Percentiles rank a stretch among this genome's conserved stretches.
phyloP scores from a whole-genome alignment of 2,113 vertebrate species.

The Panthera tigris region DNA sequence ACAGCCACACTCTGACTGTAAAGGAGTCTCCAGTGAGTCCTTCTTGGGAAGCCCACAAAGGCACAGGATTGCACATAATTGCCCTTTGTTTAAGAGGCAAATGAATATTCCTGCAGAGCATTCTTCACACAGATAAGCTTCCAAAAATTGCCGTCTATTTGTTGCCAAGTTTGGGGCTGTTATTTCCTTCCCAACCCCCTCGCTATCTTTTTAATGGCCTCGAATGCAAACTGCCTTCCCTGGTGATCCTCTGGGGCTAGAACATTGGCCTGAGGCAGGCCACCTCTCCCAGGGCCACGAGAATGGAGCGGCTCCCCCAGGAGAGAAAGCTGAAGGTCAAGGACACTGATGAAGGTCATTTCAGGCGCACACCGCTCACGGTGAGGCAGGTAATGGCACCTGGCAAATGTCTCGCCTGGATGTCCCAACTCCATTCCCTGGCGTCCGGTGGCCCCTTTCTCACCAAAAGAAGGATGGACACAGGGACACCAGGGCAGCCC shows the following conservation, averaged over 20 bases:
- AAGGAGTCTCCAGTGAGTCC: background rate
- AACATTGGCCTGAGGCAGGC: background rate
- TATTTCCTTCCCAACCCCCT: background rate
- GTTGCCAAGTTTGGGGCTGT: slow-evolving; percentile 7
- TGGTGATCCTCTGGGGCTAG: background rate
- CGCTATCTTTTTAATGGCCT: background rate
- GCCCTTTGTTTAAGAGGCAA: background rate
- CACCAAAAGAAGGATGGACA: too few relatives aligned
- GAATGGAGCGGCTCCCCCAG: background rate
- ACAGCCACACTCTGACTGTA: background rate
- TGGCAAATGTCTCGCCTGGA: background rate
- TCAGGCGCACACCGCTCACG: background rate
- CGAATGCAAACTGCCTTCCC: background rate
- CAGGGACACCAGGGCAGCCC: too few relatives aligned
- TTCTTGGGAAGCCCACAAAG: rapidly evolving
- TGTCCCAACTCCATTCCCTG: background rate
- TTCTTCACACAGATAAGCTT: slow-evolving; percentile 25
- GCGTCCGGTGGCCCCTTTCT: background rate
- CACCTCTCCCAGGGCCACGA: background rate
- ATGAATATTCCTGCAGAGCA: rapidly evolving
- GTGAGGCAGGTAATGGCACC: background rate
- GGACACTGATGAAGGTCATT: background rate
- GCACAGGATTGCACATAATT: rapidly evolving
- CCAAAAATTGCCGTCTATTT: slow-evolving; percentile 10
- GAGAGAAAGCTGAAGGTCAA: background rate